Evolutionary conservation across 2,888 invertebrate species (phyloP).

Genomic region (Lacanobia wlatinum): DNA sequence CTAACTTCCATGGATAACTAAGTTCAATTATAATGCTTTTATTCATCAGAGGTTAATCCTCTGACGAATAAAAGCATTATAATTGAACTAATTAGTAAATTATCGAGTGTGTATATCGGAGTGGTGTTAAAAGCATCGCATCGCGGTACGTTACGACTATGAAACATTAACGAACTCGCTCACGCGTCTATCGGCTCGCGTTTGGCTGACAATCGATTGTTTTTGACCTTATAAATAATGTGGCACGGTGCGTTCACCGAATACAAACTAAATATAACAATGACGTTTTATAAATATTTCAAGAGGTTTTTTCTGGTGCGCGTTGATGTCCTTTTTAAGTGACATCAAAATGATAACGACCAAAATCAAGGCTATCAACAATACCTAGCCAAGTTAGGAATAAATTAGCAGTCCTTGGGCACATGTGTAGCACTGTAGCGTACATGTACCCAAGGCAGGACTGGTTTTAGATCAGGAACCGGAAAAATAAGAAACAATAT

Average conservation of each 20-base stretch:
- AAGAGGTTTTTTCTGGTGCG: neutral
- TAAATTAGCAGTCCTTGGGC: neutral
- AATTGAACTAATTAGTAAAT: constrained; percentile 42
- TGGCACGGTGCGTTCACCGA: constrained; percentile 24
- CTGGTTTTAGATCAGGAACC: neutral
- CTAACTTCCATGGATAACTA: constrained; percentile 6
- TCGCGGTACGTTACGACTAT: constrained; percentile 9
- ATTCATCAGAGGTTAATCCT: too few species aligned
- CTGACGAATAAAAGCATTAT: constrained; percentile 10
- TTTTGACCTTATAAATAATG: constrained; percentile 59
- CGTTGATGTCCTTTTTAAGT: constrained; percentile 16
- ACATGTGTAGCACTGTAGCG: too few species aligned
- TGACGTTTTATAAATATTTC: constrained; percentile 18
- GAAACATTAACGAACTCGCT: constrained; percentile 47
- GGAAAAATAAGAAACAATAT: neutral
- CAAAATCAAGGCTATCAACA: neutral
- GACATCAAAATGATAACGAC: neutral
- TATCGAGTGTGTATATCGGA: constrained; percentile 22
- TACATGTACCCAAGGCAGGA: too few species aligned
- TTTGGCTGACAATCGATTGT: constrained; percentile 54
- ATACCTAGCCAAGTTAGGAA: neutral
- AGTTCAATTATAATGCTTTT: too few species aligned
- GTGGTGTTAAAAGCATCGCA: constrained; percentile 27
- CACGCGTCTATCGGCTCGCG: constrained; percentile 46
- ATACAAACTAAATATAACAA: constrained; percentile 51